phyloP scores from a whole-genome alignment of 2,888 invertebrate genomes.

The Apomyelois bistriatella region DNA sequence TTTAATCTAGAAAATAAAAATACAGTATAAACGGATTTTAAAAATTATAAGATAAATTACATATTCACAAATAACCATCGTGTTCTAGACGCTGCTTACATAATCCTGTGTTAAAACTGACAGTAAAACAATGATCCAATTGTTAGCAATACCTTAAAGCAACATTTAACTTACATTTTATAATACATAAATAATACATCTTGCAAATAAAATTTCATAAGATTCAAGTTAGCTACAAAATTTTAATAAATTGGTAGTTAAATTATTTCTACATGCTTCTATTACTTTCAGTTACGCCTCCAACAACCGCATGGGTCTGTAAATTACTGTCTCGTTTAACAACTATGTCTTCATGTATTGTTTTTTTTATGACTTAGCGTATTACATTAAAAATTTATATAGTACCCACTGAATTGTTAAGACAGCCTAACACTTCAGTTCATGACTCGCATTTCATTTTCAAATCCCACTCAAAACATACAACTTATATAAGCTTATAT shows the following conservation, averaged over 20 bases:
- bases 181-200: constrained; percentile 78
- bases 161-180: constrained; percentile 76
- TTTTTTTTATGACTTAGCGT: constrained; percentile 52
- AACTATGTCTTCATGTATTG: constrained; percentile 25
- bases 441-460: constrained; percentile 49
- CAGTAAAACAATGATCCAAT: constrained; percentile 68
- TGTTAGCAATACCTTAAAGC: constrained; percentile 75
- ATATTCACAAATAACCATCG: constrained; percentile 78
- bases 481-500: constrained; percentile 35
- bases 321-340: constrained; percentile 46
- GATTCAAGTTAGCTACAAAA: constrained; percentile 76
- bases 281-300: constrained; percentile 45
- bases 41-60: constrained; percentile 80
- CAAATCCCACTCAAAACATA: constrained; percentile 40
- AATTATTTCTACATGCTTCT: constrained; percentile 70
- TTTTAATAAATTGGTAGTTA: constrained; percentile 62
- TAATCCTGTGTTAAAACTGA: constrained; percentile 65
- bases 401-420: constrained; percentile 36
- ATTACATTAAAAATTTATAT: constrained; percentile 45
- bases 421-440: constrained; percentile 54
- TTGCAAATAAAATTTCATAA: constrained; percentile 75
- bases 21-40: constrained; percentile 79
- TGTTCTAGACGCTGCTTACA: constrained; percentile 54
- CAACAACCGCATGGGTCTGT: constrained; percentile 36
- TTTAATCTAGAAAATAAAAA: constrained; percentile 81